Percentiles rank a stretch among this genome's conserved stretches.
Evolutionary conservation across 2,888 invertebrate species (phyloP).

Genomic region (Petrolisthes cinctipes): DNA sequence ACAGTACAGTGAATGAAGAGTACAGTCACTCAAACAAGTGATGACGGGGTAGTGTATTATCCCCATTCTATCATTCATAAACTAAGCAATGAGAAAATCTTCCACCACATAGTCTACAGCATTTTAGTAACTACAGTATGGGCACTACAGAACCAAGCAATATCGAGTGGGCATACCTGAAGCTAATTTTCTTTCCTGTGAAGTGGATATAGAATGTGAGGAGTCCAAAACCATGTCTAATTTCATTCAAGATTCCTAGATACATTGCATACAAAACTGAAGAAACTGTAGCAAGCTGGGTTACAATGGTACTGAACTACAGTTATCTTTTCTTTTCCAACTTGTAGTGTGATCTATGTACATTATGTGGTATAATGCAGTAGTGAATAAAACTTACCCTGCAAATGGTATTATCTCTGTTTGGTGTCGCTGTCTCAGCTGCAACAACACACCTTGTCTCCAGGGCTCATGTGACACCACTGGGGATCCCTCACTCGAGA

Average conservation of each 20-base stretch:
- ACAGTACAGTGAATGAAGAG: neutral
- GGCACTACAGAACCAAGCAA: too few relatives aligned
- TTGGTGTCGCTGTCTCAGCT: conserved; percentile 76
- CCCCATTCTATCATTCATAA: too few relatives aligned
- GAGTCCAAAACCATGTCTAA: too few relatives aligned
- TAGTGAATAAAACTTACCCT: conserved; percentile 73
- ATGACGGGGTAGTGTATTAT: neutral
- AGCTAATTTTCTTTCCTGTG: too few relatives aligned
- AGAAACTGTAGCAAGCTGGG: too few relatives aligned
- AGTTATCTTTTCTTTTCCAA: neutral
- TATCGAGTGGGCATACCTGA: too few relatives aligned
- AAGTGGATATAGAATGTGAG: too few relatives aligned
- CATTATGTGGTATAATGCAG: neutral
- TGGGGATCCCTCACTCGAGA: conserved; percentile 49
- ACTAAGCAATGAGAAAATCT: too few relatives aligned
- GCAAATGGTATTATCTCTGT: conserved; percentile 73
- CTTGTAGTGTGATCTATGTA: neutral
- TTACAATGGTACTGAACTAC: neutral
- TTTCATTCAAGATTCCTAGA: too few relatives aligned
- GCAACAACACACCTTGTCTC: conserved; percentile 80
- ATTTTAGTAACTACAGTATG: neutral
- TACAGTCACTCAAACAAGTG: neutral
- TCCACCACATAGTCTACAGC: too few relatives aligned
- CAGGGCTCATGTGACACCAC: conserved; percentile 71
- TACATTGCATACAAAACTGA: too few relatives aligned